phyloP scores from a whole-genome alignment of 1,140 invertebrate genomes.

The Lethrus apterus region DNA sequence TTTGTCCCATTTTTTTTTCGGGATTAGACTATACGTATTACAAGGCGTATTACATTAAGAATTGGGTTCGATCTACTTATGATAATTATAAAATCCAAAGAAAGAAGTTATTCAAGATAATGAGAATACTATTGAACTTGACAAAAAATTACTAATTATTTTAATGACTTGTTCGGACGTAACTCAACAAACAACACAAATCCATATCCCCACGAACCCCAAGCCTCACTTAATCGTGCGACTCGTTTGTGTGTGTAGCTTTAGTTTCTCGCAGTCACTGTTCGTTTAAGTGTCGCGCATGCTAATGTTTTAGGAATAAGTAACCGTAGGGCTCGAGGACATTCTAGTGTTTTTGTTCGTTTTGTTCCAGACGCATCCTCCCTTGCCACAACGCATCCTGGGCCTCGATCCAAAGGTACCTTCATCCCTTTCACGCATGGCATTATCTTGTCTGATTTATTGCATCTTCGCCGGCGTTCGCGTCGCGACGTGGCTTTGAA shows the following conservation, averaged over 20 bases:
- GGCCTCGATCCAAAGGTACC: constrained; percentile 36
- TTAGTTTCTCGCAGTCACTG: constrained; percentile 10
- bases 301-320: constrained; percentile 7
- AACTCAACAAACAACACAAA: neutral
- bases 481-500: too few relatives aligned
- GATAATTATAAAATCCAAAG: too few relatives aligned
- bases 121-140: too few relatives aligned
- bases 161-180: neutral
- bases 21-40: too few relatives aligned
- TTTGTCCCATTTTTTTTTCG: too few relatives aligned
- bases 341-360: constrained; percentile 35
- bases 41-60: too few relatives aligned
- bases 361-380: constrained; percentile 40
- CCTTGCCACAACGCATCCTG: constrained; percentile 37
- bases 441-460: constrained; percentile 25
- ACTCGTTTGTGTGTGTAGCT: neutral
- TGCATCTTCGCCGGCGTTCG: constrained; percentile 13
- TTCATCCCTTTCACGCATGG: constrained; percentile 24
- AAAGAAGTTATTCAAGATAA: too few relatives aligned
- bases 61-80: too few relatives aligned
- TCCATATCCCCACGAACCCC: neutral
- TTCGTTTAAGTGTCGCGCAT: constrained; percentile 21
- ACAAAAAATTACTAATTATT: too few relatives aligned
- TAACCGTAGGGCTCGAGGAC: constrained; percentile 21
- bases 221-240: neutral